Conservation (phyloP, 2,888 invertebrate genomes). For the Scaptomyza caliginosa region DNA sequence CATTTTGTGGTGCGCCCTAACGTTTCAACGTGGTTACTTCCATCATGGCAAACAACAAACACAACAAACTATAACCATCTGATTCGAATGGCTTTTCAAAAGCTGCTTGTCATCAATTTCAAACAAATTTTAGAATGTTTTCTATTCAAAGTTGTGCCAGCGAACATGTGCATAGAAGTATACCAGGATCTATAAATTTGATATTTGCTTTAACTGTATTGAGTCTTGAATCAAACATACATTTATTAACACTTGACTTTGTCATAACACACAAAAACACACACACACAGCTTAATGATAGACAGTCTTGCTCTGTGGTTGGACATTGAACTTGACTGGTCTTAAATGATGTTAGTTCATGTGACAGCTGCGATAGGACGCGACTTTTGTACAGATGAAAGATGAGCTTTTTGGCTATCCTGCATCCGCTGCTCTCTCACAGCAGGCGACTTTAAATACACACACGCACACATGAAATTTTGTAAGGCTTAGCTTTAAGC, state of each 20-base stretch:
- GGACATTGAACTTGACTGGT: slow-evolving; percentile 62
- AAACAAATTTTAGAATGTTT: slow-evolving; percentile 10
- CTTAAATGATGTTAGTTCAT: slow-evolving; percentile 7
- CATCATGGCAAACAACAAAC: slow-evolving; percentile 31
- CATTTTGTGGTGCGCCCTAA: slow-evolving; percentile 54
- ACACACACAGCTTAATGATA: background rate
- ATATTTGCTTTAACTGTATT: no score
- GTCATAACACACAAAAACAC: slow-evolving; percentile 25
- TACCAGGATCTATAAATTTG: slow-evolving; percentile 5
- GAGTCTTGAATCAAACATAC: no score
- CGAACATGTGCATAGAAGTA: slow-evolving; percentile 5
- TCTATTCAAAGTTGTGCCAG: background rate
- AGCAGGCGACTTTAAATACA: slow-evolving; percentile 49
- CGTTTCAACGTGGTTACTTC: slow-evolving; percentile 47
- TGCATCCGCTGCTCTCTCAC: slow-evolving; percentile 22
- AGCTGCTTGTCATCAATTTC: slow-evolving; percentile 49
- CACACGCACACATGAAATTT: slow-evolving; percentile 37
- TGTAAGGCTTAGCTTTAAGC: slow-evolving; percentile 44
- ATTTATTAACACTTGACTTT: slow-evolving; percentile 1
- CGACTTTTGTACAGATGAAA: slow-evolving; percentile 8
- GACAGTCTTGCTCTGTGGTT: background rate
- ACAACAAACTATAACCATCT: slow-evolving; percentile 1
- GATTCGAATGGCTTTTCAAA: slow-evolving; percentile 38
- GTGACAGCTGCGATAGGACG: slow-evolving; percentile 13
- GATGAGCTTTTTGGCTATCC: slow-evolving; percentile 19